These are phyloP conservation scores for Ennomos quercinarius DNA, from an alignment of 2,888 invertebrate genomes.

Conservation along the genomic window DNA sequence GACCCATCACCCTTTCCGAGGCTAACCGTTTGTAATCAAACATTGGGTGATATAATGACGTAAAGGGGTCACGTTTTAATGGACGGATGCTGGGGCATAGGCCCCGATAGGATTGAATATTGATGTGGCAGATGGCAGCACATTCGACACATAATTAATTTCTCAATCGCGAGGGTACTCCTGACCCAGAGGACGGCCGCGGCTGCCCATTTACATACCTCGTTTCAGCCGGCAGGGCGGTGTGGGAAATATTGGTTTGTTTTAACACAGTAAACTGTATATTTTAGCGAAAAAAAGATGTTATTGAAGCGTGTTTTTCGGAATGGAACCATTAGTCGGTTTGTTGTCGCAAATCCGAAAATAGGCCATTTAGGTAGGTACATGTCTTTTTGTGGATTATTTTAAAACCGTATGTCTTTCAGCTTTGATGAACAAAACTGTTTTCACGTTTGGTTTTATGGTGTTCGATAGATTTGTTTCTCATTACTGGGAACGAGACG, in stretches of 20 bases:
- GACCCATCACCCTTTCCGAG: slow-evolving; percentile 41
- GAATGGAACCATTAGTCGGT: slow-evolving; percentile 22
- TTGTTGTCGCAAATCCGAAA: slow-evolving; percentile 19
- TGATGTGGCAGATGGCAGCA: slow-evolving; percentile 79
- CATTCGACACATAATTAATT: slow-evolving; percentile 81
- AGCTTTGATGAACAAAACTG: too few relatives aligned
- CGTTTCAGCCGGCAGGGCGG: slow-evolving; percentile 18
- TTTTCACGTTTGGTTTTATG: too few relatives aligned
- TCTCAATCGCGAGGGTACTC: slow-evolving; percentile 60
- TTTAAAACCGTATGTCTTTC: too few relatives aligned
- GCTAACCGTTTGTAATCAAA: slow-evolving; percentile 41
- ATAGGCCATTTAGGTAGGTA: slow-evolving; percentile 22
- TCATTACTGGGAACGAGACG: too few relatives aligned
- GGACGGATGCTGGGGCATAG: slow-evolving; percentile 52
- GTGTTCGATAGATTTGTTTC: too few relatives aligned
- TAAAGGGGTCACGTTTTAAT: slow-evolving; percentile 50
- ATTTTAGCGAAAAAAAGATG: slow-evolving; percentile 23
- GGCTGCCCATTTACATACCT: slow-evolving; percentile 58
- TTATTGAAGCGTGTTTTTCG: slow-evolving; percentile 20
- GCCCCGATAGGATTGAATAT: slow-evolving; percentile 80
- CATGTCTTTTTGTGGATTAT: slow-evolving; percentile 2
- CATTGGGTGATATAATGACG: slow-evolving; percentile 45
- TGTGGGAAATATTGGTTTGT: slow-evolving; percentile 16
- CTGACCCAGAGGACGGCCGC: slow-evolving; percentile 46
- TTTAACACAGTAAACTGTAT: slow-evolving; percentile 19